Base-by-base conservation (phyloP, 1,140 invertebrate genomes). In the Hypsibius dujardini region DNA sequence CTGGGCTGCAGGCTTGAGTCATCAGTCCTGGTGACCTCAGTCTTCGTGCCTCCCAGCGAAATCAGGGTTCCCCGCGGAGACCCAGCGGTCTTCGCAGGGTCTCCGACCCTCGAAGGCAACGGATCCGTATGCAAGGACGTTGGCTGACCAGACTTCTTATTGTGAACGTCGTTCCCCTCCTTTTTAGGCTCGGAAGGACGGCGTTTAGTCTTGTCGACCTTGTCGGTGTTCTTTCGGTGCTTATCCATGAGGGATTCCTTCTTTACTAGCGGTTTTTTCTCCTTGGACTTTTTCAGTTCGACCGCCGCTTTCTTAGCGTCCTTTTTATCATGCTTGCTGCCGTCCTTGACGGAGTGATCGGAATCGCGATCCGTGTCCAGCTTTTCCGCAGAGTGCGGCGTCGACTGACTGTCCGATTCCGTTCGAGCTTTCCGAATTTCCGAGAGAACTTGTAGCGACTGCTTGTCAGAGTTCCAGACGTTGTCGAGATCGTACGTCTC, bases 251-350 rank as follows among this genome's bases (percentile, higher is more conserved):
- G 7, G 50, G 50, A 56, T n/a, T 56, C 50, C n/a, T 56, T 56
- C 50, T 56, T 56, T 7, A n/a, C n/a, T 28, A 28, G 28, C 7
- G 50, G 50, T 56, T 56, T 56, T n/a, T 56, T 56, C 7, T 56
- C 50, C n/a, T 56, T 56, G n/a, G 50, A 56, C 7, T 7, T 7
- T 7, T 7, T 56, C 50, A 12, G 7, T 12, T 7, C 50, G n/a
- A 12, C n/a, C 50, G n/a, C 7, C n/a, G 50, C n/a, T n/a, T 56
- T 56, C n/a, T 56, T 56, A n/a, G 50, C 7, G n/a, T 56, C 50
- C 50, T 56, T 56, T 56, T n/a, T 56, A 7, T 56, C 50, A n/a
- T 56, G 50, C 50, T 56, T 56, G 50, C n/a, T 56, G 7, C 50
- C 50, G 7, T 56, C 50, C n/a, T 56, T 56, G 50, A 7, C n/a